Evolutionary conservation across 2,888 invertebrate genomes (phyloP).

Genomic region (Ypsolopha sequella): DNA sequence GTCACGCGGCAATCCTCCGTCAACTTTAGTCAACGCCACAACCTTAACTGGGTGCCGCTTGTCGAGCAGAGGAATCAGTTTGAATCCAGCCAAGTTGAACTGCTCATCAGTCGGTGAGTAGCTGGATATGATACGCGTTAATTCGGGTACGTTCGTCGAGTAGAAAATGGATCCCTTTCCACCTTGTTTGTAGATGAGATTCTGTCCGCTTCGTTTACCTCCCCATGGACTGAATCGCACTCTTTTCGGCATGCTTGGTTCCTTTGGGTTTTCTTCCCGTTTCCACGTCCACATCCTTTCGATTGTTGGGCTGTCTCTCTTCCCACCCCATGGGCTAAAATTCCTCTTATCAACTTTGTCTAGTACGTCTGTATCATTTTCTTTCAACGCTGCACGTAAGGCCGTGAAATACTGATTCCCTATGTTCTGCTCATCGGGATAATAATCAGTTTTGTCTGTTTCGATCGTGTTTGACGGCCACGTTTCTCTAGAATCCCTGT

Average conservation of each 20-base stretch:
- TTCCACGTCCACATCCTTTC: slow-evolving; percentile 58
- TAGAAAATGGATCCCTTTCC: slow-evolving; percentile 41
- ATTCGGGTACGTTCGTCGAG: slow-evolving; percentile 43
- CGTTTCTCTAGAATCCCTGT: background rate
- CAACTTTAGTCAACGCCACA: slow-evolving; percentile 34
- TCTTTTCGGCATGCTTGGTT: slow-evolving; percentile 58
- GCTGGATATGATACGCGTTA: slow-evolving; percentile 44
- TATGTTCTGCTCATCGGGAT: too few relatives aligned
- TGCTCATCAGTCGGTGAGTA: slow-evolving; percentile 31
- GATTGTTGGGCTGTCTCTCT: slow-evolving; percentile 22
- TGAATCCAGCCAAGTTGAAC: slow-evolving; percentile 35
- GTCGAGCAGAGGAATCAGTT: slow-evolving; percentile 36
- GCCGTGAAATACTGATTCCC: too few relatives aligned
- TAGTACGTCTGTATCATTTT: slow-evolving; percentile 25
- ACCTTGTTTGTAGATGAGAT: slow-evolving; percentile 42
- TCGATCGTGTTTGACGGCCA: too few relatives aligned
- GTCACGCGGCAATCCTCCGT: slow-evolving; percentile 30
- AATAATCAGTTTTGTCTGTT: too few relatives aligned
- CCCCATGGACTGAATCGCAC: slow-evolving; percentile 64
- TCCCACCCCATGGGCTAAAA: slow-evolving; percentile 63
- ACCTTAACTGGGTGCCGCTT: slow-evolving; percentile 49
- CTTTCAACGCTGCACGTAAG: too few relatives aligned
- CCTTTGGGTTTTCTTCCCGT: slow-evolving; percentile 34
- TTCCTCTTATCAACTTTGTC: slow-evolving; percentile 36
- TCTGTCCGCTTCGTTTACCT: slow-evolving; percentile 53